Base-by-base conservation (phyloP, 64 coral and sea anemone genomes). In the Stichodactyla helianthus region DNA sequence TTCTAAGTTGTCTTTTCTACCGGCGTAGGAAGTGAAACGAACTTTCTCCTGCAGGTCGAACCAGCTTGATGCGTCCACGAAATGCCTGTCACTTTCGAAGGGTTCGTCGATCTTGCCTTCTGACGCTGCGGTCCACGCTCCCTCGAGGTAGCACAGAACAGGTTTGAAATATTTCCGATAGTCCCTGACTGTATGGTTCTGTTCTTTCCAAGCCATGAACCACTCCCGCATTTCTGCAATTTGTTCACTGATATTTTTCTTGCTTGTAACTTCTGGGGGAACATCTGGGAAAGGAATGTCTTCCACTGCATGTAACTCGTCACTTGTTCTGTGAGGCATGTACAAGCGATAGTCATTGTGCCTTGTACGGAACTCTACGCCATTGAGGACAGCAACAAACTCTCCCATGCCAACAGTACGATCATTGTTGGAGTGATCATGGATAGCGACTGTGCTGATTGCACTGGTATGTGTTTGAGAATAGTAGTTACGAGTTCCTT, bases 41-140 rank as follows among this genome's bases (percentile, higher is more conserved):
- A 93, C 79, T 87, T 93, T 93, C 84, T 93, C 92, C 82, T 93
- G 92, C 52, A 93, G 54, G 55, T 93, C 92, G 51, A 93, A 93
- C 92, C 92, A 93, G 52, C 63, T 79, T 61, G 20, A 61, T 31
- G 92, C 92, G 56, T 93, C 88, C 35, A 93, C 88, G 76, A 93
- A 93, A 83, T 93, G 92, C 4, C 92, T 63, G 88, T 93, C 92
- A 53, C 92, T 93, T 50, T 89, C 92, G 82, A 93, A 93, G 2
- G 92, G 88, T 77, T 93, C 92, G 11, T 93, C 92, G 52, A 93
- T 89, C 31, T 89, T 89, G n/a, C 85, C 84, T 71, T 82, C 52
- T 10, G 87, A 60, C 55, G 70, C 83, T 57, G 77, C 86, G 55
- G 88, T 89, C 92, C 92, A 93, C 11, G 88, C 84, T 9, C 92